Base-by-base conservation (phyloP, 2,888 invertebrate species). In the Lithosia quadra region DNA sequence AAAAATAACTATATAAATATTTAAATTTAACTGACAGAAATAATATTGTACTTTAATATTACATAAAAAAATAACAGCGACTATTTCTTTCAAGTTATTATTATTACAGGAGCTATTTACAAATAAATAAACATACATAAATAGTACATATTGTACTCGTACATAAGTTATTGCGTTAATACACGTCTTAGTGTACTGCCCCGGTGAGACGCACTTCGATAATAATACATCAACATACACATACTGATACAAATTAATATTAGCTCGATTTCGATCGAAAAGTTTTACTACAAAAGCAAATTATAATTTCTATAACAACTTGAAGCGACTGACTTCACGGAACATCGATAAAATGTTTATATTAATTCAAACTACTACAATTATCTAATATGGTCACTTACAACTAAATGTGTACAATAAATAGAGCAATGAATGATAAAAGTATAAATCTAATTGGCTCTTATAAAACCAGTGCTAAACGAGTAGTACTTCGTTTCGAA, bases 151-250 rank as follows among this genome's bases (percentile, higher is more conserved):
- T 84, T 84, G 84, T 90, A 90, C 85, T 28, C 85, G 83, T 86
- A 87, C 88, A 90, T 84, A 85, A 78, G 85, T 90, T 91, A 91
- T 91, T 91, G 91, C 90, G 83, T 73, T 80, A 84, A 88, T 90
- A 91, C 90, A 91, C 88, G 87, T 89, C 75, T 84, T 61, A 63
- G 62, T n/a, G 69, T 79, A 76, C 68, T 73, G 73, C 74, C 74
- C 13, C 34, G 43, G 56, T 62, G 65, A 65, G 75, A 74, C 78
- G 67, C 71, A 78, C 79, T 71, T 76, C 67, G 74, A 76, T 82
- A 78, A 78, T 73, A 80, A 78, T 82, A 84, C 71, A 79, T 75
- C 66, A 72, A 76, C 73, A 73, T 73, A 65, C 28, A 58, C 74
- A 64, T 72, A 69, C 9, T 71, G 68, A 68, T 75, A 71, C 72